Base-by-base conservation (phyloP, 35 echinoderm and acorn worm species). In the Lytechinus variegatus region DNA sequence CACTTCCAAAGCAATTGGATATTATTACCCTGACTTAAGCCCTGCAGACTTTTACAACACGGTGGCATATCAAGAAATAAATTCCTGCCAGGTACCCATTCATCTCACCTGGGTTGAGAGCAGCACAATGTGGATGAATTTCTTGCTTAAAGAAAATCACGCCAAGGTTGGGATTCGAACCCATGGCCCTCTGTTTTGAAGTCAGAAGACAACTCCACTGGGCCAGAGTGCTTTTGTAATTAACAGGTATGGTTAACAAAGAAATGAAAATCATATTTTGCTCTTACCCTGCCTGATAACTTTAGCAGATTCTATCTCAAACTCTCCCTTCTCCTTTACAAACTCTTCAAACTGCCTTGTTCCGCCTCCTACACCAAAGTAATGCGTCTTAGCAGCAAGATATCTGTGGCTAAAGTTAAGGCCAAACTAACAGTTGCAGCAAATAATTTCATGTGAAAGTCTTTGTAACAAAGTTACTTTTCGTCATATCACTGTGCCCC, bases 311-410 rank as follows among this genome's bases (percentile, higher is more conserved):
- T 95, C 54, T 19, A 98, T 97, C 6, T 52, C 96, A 95, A 99
- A 99, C 61, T 97, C 95, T 27, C 71, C 95, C 52, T 95, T 72
- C 86, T 92, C 95, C 52, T 93, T 87, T 4, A 99, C 95, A 61
- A 95, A 96, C 11, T 99, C 95, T 94, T 99, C 97, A 96, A 99
- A 99, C 21, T 96, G 86, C 54, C 98, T 95, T 0, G 98, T 99
- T 16, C 98, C 98, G 57, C 98, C 98, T 7, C 98, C 98, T 56
- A 99, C 98, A 54, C 98, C 98, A 97, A 99, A 99, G 88, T 99
- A 99, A 91, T 99, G 98, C 9, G 98, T 99, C 94, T 99, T 99
- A 9, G 98, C 98, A 52, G 98, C 97, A 28, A 99, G 60, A 58
- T 93, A 96, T 92, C 98, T 99, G 51, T n/a, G 19, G 66, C n/a